Evolutionary conservation across 1,140 invertebrate genomes (phyloP), one percentile per base, ranked within the genome.

Genomic region (Drosophila suzukii): DNA sequence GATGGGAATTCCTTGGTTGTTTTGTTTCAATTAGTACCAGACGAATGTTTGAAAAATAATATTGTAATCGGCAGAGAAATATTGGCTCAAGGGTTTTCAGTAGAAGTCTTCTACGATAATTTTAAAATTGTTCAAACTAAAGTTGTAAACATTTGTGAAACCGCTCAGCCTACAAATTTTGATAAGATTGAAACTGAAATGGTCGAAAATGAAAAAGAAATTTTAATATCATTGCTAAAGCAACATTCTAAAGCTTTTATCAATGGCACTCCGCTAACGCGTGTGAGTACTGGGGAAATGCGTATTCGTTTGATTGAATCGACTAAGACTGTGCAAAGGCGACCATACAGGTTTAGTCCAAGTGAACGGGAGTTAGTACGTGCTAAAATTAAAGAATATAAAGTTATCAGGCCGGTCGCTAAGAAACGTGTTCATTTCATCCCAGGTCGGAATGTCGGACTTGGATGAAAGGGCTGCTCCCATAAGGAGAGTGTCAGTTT

Each of bases 61-160:
- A 41, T 55, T 39, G 36, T n/a, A 15, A 55, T 55, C 6, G 13
- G 13, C 8, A 38, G 34, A 24, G 17, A 54, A n/a, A 55, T 24
- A 24, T 38, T 24, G 12, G 32, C 12, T n/a, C 32, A 38, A 38
- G 7, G 13, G 2, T 6, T 39, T 38, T 38, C n/a, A 15, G 53
- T 24, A 3, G 36, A 27, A 54, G 12, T 54, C 10, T 24, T 4
- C 12, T 24, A 38, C 0, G 12, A 55, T 27, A 39, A 24, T 6
- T 55, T 55, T 39, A 55, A 55, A 12, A n/a, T 27, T 55, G 20
- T 55, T 38, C 13, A 55, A 39, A n/a, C 13, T 6, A 56, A 56
- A 41, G 5, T 2, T 56, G 38, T 13, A 4, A 54, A 38, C 6
- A 0, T n/a, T 38, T 38, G 17, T 24, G 4, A 55, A 11, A 24